Evolutionary conservation across 2,113 vertebrate genomes (phyloP).

Genomic region (Lates calcarifer): DNA sequence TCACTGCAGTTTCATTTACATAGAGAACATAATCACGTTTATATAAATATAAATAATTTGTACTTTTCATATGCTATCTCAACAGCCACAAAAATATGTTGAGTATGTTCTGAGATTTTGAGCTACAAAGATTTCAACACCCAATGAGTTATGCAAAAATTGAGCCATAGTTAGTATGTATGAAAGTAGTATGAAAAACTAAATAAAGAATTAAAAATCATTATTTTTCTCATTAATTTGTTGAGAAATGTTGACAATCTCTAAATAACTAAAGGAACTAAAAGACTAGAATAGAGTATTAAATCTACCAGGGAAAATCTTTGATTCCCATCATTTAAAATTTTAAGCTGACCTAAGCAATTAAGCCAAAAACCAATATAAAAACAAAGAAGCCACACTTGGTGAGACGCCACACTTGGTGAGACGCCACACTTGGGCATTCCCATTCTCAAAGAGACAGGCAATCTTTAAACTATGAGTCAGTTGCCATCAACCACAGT

Average conservation of each 20-base stretch:
- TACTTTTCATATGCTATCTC: neutral
- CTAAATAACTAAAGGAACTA: neutral
- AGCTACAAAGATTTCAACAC: neutral
- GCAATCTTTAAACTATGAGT: conserved; percentile 18
- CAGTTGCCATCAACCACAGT: neutral
- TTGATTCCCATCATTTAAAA: neutral
- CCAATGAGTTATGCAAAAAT: neutral
- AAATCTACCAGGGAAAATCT: neutral
- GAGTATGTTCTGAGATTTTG: neutral
- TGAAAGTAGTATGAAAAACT: too few species aligned
- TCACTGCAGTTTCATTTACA: neutral
- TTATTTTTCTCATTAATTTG: neutral
- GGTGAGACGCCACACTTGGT: too few species aligned
- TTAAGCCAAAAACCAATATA: neutral
- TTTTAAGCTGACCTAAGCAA: fast-evolving
- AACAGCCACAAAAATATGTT: neutral
- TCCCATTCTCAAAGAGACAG: conserved; percentile 7
- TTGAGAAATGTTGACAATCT: neutral
- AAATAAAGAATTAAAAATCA: too few species aligned
- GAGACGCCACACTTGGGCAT: neutral
- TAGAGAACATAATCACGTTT: neutral
- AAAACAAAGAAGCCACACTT: too few species aligned
- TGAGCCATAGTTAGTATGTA: too few species aligned
- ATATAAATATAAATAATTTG: neutral
- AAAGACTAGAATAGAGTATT: neutral